Evolutionary conservation across 2,888 invertebrate genomes (phyloP), one percentile per base, ranked within the genome.

Genomic region (Lithophane semibrunnea): DNA sequence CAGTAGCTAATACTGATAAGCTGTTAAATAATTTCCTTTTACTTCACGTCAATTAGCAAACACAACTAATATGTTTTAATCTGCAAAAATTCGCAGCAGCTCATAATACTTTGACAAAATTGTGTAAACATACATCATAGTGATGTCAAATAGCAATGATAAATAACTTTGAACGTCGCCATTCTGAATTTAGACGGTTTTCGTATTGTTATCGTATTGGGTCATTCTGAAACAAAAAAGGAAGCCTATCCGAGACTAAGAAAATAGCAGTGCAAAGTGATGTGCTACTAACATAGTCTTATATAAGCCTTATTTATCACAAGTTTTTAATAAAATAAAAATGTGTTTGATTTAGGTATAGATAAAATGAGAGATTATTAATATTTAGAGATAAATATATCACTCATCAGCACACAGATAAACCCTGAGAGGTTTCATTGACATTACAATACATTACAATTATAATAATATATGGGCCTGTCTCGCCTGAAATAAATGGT

Each of bases 131-230:
- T 1, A 64, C 64, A 49, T 69, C 44, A 56, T 7, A 42, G 37
- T 67, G 60, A 68, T 49, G 76, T 64, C 70, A 78, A 85, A 75
- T 61, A 78, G 29, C 47, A 52, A 54, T 68, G 78, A 70, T 29
- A 86, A 67, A 68, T 77, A 61, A 67, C 10, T 74, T 68, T 24
- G 63, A 58, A 24, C 73, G 82, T 42, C 77, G 76, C 58, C 79
- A 58, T 69, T 58, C 70, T 76, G 80, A 82, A 72, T 82, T 85
- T 83, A 77, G 76, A 77, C 64, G 73, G 60, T 79, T 86, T 78
- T 76, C 63, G 76, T 83, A 83, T 82, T 83, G 83, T 88, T 84
- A 24, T 66, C 58, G 73, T 73, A 63, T 21, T 79, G 87, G 77
- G 76, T 16, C 71, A 88, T 88, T 88, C 87, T 81, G 52, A n/a